Evolutionary conservation across 1,140 invertebrate species (phyloP).

Genomic region (Hesperophylax magnus): DNA sequence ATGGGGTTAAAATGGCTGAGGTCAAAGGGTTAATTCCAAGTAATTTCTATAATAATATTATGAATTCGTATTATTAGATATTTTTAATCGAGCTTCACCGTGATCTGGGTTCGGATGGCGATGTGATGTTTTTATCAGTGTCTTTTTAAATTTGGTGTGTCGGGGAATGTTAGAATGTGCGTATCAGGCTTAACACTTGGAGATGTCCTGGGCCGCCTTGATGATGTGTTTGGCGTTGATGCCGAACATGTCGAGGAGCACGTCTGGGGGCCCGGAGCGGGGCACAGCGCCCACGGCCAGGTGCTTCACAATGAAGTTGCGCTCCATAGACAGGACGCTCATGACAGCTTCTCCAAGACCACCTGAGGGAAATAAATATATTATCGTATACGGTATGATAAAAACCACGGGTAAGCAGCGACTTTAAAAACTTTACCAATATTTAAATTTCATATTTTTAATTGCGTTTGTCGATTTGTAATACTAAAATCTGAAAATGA

Average conservation of each 20-base stretch:
- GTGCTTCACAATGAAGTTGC: constrained; percentile 85
- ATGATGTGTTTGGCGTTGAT: constrained; percentile 88
- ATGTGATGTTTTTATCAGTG: not conserved
- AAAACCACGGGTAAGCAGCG: too few relatives aligned
- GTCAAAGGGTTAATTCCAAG: too few relatives aligned
- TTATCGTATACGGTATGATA: too few relatives aligned
- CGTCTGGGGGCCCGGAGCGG: constrained; percentile 89
- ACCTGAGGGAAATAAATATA: constrained; percentile 72
- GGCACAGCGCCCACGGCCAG: constrained; percentile 90
- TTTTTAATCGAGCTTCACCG: not conserved
- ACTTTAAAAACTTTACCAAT: too few relatives aligned
- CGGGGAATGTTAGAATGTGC: not conserved
- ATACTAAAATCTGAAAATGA: too few relatives aligned
- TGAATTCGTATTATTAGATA: not conserved
- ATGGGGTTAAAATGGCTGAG: too few relatives aligned
- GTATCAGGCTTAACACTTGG: not conserved
- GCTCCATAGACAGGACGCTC: constrained; percentile 81
- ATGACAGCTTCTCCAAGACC: constrained; percentile 96
- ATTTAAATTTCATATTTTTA: too few relatives aligned
- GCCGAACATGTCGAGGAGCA: constrained; percentile 90
- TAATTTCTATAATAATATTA: not conserved
- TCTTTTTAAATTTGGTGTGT: not conserved
- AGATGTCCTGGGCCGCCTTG: constrained; percentile 74
- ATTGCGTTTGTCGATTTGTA: too few relatives aligned
- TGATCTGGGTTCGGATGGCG: not conserved